phyloP scores from a whole-genome alignment of 2,113 vertebrate species.

The Rynchops niger region DNA sequence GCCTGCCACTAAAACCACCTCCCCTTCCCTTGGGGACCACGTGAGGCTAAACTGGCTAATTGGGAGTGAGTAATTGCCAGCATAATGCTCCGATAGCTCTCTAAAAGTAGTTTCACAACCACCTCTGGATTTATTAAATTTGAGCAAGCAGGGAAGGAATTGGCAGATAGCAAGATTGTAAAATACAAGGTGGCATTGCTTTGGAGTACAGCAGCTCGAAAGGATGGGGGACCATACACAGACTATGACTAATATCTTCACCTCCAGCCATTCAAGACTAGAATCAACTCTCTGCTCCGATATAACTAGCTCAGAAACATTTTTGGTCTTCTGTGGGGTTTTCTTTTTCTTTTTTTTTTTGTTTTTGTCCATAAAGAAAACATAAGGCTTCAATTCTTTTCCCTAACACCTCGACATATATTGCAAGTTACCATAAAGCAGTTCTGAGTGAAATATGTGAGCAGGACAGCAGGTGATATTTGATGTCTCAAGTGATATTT shows the following conservation, averaged over 20 bases:
- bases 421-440: background rate
- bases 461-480: background rate
- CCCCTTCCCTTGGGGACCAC: background rate
- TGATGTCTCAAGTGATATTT: background rate
- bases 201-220: background rate
- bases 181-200: background rate
- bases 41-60: background rate
- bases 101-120: background rate
- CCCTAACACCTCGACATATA: background rate
- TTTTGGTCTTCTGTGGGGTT: background rate
- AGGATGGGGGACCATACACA: background rate
- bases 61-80: background rate
- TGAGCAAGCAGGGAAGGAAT: background rate
- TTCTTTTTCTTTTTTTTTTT: background rate
- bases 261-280: background rate
- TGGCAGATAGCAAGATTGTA: background rate
- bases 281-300: background rate
- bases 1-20: background rate
- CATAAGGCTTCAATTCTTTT: background rate
- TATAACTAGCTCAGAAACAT: background rate
- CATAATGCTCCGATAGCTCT: background rate
- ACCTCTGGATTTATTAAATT: background rate
- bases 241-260: background rate
- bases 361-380: background rate
- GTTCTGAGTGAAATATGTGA: background rate